A percentile compares a stretch with the other conserved stretches of the same genome.
These are phyloP conservation scores for Scaptomyza flava DNA, from an alignment of 2,888 invertebrate genomes.

Conservation along the genomic window DNA sequence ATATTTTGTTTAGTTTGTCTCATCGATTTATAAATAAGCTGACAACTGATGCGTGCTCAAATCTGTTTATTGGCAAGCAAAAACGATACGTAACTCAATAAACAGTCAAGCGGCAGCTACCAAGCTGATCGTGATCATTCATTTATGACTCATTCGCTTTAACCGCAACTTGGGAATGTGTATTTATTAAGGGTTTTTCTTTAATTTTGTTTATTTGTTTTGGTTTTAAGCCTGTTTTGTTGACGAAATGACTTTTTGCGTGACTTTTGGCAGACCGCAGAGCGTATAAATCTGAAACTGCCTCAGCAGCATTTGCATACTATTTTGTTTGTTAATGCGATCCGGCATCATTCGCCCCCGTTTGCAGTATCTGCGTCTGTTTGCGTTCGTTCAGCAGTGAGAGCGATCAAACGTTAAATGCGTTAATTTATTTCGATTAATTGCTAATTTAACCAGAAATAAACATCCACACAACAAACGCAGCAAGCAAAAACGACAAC, in stretches of 20 bases:
- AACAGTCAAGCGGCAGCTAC: constrained; percentile 25
- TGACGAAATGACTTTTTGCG: constrained; percentile 45
- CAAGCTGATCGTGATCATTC: constrained; percentile 2
- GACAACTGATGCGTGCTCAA: constrained; percentile 1
- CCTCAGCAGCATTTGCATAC: constrained; percentile 62
- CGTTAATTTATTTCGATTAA: constrained; percentile 67
- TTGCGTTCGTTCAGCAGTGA: background rate
- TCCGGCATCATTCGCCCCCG: constrained; percentile 13
- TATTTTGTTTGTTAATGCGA: constrained; percentile 32
- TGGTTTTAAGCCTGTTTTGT: constrained; percentile 34
- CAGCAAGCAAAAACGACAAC: background rate
- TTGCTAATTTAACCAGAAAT: constrained; percentile 63
- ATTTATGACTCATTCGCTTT: constrained; percentile 46
- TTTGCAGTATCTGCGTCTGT: no score
- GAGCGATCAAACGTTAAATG: constrained; percentile 46
- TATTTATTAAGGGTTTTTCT: constrained; percentile 26
- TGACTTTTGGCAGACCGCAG: constrained; percentile 15
- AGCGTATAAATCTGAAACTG: constrained; percentile 40
- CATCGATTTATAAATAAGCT: constrained; percentile 7
- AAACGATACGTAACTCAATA: constrained; percentile 23
- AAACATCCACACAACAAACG: background rate
- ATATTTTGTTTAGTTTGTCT: no score
- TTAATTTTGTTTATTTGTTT: constrained; percentile 20
- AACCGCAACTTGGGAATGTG: constrained; percentile 9
- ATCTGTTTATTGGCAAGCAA: constrained; percentile 28